Conservation (phyloP, 1,140 invertebrate species). For the Pseudomyrmex pallidus region DNA sequence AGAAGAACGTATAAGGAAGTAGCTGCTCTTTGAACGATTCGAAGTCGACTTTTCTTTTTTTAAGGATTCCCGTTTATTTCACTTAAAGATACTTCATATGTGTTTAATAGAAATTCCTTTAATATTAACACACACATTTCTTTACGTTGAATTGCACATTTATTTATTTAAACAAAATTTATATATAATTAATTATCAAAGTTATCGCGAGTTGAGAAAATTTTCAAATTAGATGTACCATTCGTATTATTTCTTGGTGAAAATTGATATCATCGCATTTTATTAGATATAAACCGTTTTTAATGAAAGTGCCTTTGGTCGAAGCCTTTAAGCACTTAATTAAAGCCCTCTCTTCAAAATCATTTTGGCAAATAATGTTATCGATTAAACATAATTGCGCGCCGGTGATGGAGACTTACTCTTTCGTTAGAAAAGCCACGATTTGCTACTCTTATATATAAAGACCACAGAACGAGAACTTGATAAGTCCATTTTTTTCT, state of each 20-base stretch:
- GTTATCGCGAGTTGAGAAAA: background rate
- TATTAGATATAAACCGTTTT: slow-evolving; percentile 17
- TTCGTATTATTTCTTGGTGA: too few species aligned
- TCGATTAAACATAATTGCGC: slow-evolving; percentile 41
- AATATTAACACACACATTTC: too few species aligned
- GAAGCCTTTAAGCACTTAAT: slow-evolving; percentile 41
- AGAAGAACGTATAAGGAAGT: background rate
- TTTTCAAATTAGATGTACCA: background rate
- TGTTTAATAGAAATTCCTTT: too few species aligned
- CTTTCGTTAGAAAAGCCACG: slow-evolving; percentile 1
- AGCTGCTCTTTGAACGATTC: background rate
- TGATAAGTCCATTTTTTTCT: too few species aligned
- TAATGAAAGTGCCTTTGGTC: slow-evolving; percentile 4
- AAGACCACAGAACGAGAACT: too few species aligned
- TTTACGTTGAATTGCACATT: too few species aligned
- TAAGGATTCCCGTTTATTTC: background rate
- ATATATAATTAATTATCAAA: background rate
- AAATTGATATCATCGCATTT: too few species aligned
- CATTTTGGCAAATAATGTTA: slow-evolving; percentile 9
- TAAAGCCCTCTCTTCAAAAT: background rate
- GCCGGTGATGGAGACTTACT: slow-evolving; percentile 1
- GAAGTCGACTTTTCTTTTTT: background rate
- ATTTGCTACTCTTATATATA: too few species aligned
- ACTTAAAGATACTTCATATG: background rate
- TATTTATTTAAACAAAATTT: too few species aligned